Percentiles rank a stretch among this genome's conserved stretches.
phyloP scores from a whole-genome alignment of 2,113 vertebrate species.

The Hemiscyllium ocellatum region DNA sequence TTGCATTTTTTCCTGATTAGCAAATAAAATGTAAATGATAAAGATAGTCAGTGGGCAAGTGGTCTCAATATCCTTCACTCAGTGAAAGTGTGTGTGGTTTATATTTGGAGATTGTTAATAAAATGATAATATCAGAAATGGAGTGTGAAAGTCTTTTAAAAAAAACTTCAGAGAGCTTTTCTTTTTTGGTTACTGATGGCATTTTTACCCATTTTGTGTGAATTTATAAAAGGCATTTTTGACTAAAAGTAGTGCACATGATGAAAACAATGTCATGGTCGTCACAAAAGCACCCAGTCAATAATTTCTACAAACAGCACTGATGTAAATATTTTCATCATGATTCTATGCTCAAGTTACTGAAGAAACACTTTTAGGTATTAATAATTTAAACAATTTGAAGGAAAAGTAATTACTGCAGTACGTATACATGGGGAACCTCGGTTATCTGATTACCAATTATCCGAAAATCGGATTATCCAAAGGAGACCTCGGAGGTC shows the following conservation, averaged over 20 bases:
- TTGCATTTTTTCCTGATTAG: not conserved
- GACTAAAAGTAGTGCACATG: not conserved
- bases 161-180: not conserved
- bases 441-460: too few relatives aligned
- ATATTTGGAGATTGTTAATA: not conserved
- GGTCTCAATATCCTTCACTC: not conserved
- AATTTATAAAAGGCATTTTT: not conserved
- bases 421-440: too few relatives aligned
- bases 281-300: not conserved
- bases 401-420: not conserved
- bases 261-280: not conserved
- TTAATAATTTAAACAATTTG: not conserved
- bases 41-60: not conserved
- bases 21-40: not conserved
- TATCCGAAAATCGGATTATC: too few relatives aligned
- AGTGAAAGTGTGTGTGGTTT: not conserved
- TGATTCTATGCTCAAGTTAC: not conserved
- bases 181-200: not conserved
- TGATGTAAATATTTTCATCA: not conserved
- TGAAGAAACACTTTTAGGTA: not conserved
- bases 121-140: not conserved
- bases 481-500: too few relatives aligned
- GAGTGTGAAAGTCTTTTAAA: not conserved
- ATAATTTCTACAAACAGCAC: not conserved
- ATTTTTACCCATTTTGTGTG: not conserved